Base-by-base conservation (phyloP, 2,113 vertebrate genomes). In the Atractosteus spatula region DNA sequence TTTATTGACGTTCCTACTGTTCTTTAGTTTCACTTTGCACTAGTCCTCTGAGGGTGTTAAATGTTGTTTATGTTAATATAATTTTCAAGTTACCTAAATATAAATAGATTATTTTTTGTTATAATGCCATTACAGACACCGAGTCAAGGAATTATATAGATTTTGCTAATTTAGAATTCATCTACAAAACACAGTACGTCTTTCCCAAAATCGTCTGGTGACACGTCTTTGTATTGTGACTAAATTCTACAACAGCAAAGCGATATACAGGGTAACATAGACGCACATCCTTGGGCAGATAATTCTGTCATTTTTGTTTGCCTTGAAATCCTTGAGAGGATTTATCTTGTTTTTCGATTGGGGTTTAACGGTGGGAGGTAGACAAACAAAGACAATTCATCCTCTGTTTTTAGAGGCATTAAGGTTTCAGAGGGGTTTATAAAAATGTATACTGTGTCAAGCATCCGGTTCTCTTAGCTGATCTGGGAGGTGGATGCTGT, bases 271-370 rank as follows among this genome's bases (percentile, higher is more conserved):
- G 47, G 47, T 51, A 51, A 51, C 43, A 14, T 41, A 65, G 13
- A 12, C 7, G 17, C 12, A 55, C 8, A 14, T 13, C 29, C 17
- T 57, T 41, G 8, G 3, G 8, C 8, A 13, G 29, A 69, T 69
- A 69, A 56, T 69, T 57, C 68, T 41, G 11, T 69, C 29, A 69
- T 55, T 29, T 69, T 56, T 69, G 55, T 70, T 62, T 45, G 55
- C 14, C 42, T 45, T 12, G 17, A 70, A 44, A 69, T 69, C 17
- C 41, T 54, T 55, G n/a, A 12, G 8, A 41, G 17, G 10, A 56
- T 29, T 61, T 41, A 14, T 11, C 47, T 69, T 57, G 29, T 67
- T 12, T 69, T 57, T 56, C 8, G 7, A 41, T 12, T 57, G 64
- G 8, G 63, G 55, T 71, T 62, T 62, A 47, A 62, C 43, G 16